phyloP scores from a whole-genome alignment of 2,888 invertebrate species.

The Aromia moschata region DNA sequence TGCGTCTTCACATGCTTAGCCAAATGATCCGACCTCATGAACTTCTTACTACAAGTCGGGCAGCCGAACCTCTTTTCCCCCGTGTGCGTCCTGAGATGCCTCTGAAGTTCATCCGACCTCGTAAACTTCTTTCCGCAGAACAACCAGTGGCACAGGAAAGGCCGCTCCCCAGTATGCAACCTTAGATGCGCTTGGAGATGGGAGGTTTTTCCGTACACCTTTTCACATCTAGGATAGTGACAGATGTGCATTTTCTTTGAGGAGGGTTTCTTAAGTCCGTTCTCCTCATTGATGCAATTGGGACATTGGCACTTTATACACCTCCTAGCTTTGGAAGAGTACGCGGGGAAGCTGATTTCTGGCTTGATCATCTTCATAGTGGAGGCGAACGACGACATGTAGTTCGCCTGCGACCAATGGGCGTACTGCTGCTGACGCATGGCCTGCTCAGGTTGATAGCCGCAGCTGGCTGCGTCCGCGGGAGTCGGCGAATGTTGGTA shows the following conservation, averaged over 20 bases:
- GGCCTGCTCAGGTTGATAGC: conserved; percentile 65
- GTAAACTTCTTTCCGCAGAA: conserved; percentile 93
- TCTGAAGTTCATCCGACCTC: conserved; percentile 88
- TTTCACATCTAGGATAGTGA: conserved; percentile 86
- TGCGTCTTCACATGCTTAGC: conserved; percentile 93
- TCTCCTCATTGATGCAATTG: conserved; percentile 84
- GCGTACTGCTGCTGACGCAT: conserved; percentile 63
- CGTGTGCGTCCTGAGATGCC: conserved; percentile 89
- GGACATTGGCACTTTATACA: conserved; percentile 83
- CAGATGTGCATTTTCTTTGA: conserved; percentile 87
- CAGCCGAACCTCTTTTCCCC: conserved; percentile 91
- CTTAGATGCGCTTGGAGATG: conserved; percentile 73
- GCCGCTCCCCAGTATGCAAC: conserved; percentile 94
- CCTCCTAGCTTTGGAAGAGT: conserved; percentile 69
- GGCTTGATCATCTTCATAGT: conserved; percentile 61
- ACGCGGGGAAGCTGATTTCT: conserved; percentile 56
- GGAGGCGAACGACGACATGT: conserved; percentile 58
- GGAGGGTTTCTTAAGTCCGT: conserved; percentile 79
- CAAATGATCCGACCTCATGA: conserved; percentile 94
- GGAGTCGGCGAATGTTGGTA: conserved; percentile 60
- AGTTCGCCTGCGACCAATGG: conserved; percentile 63
- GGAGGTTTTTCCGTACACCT: conserved; percentile 92
- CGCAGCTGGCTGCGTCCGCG: conserved; percentile 58
- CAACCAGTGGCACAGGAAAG: conserved; percentile 88
- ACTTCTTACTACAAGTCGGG: conserved; percentile 86